Base-by-base conservation (phyloP, 2,797 vertebrate genomes). In the Lates japonicus region DNA sequence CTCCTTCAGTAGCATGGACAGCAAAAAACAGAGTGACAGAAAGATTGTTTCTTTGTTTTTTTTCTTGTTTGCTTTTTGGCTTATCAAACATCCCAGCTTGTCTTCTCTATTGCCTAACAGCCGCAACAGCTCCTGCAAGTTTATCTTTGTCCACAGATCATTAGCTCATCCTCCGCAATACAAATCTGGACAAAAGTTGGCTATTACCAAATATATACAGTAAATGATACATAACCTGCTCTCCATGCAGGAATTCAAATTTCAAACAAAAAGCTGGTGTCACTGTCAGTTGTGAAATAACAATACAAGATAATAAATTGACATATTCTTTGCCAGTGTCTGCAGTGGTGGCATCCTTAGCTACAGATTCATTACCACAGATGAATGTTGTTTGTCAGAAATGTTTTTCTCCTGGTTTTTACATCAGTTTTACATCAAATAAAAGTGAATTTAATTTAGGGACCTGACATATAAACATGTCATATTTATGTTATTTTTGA, bases 371-470 rank as follows among this genome's bases (percentile, higher is more conserved):
- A 71, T 70, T 61, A 59, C 25, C 37, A 54, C 31, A 52, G 12
- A 71, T 52, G 2, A 35, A 74, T 39, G 16, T 54, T 76, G 22
- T 80, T 48, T 55, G 25, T 64, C 31, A 31, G 19, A 58, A 35
- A 31, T 70, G 13, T 61, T 13, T 22, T 73, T 55, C 16, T 22
- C 48, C 22, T 73, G n/a, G n/a, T n/a, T 29, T 29, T 29, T 29
- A 29, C 25, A 29, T 29, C 25, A 29, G 44, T 67, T 55, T 61
- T 7, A 39, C 29, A 9, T 71, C 25, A 75, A 46, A 67, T 41
- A 2, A 57, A 64, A 12, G 4, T n/a, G 20, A 62, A 72, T 72
- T 51, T 1, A 49, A 7, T 58, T 61, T 29, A 79, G 57, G 57
- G 48, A 61, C n/a, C 4, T 49, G 51, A 33, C 29, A 11, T 19